Evolutionary conservation across 2,113 vertebrate species (phyloP), one percentile per base, ranked within the genome.

Genomic region (Rallus limicola): DNA sequence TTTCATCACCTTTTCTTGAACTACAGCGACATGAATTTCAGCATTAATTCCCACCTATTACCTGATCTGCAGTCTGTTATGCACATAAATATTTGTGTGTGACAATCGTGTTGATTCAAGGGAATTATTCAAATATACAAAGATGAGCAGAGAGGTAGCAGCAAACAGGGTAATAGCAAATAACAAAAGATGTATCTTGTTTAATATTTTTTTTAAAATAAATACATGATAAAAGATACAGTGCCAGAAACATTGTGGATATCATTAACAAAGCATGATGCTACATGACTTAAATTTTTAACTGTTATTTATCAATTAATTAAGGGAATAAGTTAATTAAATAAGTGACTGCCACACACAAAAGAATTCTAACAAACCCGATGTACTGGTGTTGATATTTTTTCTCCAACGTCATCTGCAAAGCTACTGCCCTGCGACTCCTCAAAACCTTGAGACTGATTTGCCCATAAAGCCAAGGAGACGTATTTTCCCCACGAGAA

Each of bases 401-500:
- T 68, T 34, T n/a, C 46, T 95, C 38, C 78, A 63, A 11, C 44
- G 38, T 65, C 67, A 92, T 46, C 44, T 33, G 64, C 36, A 89
- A 80, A 75, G 65, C 42, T 64, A 91, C 40, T 36, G 59, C 55
- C 48, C 63, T 69, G 55, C 3, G 8, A 95, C 14, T 84, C 44
- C 53, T 86, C 56, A 90, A 86, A 23, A 87, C 86, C 67, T 77
- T 59, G 70, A 91, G 69, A 87, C n/a, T 85, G 69, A 95, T 78
- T 68, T 78, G 34, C 65, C 65, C 91, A 19, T 86, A 79, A 89
- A 91, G 64, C 58, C 1, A 14, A 91, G 34, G 33, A 92, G 79
- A 46, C 55, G 65, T 89, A 90, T 34, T 85, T 90, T 92, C 40
- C 80, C 85, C 74, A 33, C 7, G 65, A 94, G 95, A 77, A 96